A percentile compares a stretch with the other conserved stretches of the same genome.
These are phyloP conservation scores for Gortyna flavago DNA, from an alignment of 2,888 invertebrate species.

Conservation along the genomic window DNA sequence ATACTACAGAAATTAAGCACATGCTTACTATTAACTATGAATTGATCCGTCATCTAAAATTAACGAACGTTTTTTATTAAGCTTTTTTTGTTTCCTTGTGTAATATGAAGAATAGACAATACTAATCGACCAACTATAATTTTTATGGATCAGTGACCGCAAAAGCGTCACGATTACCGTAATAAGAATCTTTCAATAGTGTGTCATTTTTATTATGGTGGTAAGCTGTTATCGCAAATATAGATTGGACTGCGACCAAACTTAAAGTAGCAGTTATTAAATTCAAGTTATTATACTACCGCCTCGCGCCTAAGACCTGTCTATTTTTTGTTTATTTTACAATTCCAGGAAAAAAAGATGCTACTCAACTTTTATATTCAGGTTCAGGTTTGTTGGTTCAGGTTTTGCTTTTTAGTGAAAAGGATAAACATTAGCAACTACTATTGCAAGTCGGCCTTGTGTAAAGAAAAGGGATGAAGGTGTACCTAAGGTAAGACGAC, in stretches of 20 bases:
- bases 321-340: background rate
- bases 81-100: slow-evolving; percentile 10
- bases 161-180: background rate
- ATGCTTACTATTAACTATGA: background rate
- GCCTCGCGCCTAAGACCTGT: background rate
- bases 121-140: background rate
- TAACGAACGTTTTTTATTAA: background rate
- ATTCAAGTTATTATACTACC: background rate
- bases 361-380: background rate
- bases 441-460: background rate
- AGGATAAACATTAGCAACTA: background rate
- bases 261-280: background rate
- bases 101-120: background rate
- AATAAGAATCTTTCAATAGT: background rate
- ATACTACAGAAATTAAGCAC: background rate
- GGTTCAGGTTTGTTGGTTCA: too few species aligned
- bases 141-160: background rate
- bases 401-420: background rate
- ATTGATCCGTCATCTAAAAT: background rate
- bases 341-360: too few species aligned
- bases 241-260: background rate
- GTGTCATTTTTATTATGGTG: background rate
- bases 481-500: background rate
- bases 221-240: background rate
- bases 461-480: too few species aligned